Evolutionary conservation across 2,888 invertebrate species (phyloP).

Genomic region (Petrophora chlorosata): DNA sequence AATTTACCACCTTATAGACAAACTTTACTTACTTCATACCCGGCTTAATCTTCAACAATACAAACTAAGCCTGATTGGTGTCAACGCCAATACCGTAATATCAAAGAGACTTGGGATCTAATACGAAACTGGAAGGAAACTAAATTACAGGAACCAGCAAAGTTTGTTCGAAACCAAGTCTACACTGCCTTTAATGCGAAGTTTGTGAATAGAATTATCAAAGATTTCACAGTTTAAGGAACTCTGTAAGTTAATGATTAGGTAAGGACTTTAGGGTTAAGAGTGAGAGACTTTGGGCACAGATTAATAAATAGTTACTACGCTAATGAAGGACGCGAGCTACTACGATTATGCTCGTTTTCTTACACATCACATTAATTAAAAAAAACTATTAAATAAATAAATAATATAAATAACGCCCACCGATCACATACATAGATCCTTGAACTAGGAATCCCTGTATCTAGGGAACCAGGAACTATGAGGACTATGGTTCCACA

Average conservation of each 20-base stretch:
- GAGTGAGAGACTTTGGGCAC: too few relatives aligned
- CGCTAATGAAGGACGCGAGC: too few relatives aligned
- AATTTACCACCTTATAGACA: not conserved
- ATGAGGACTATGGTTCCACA: too few relatives aligned
- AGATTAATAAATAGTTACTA: too few relatives aligned
- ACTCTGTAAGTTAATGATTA: not conserved
- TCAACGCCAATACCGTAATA: slow-evolving; percentile 20
- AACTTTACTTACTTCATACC: not conserved
- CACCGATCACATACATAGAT: too few relatives aligned
- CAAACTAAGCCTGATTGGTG: slow-evolving; percentile 9
- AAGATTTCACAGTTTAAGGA: slow-evolving; percentile 8
- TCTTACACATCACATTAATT: too few relatives aligned
- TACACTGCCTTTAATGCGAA: slow-evolving; percentile 2
- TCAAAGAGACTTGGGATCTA: slow-evolving; percentile 10
- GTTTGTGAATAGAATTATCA: slow-evolving; percentile 15
- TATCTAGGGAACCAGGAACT: too few relatives aligned
- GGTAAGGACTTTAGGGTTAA: too few relatives aligned
- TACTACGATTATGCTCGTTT: too few relatives aligned
- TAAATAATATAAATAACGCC: too few relatives aligned
- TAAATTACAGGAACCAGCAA: slow-evolving; percentile 27
- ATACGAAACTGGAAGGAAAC: slow-evolving; percentile 14
- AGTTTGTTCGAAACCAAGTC: slow-evolving; percentile 43
- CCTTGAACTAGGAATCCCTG: too few relatives aligned
- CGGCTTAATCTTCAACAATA: slow-evolving; percentile 2
- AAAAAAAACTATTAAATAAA: too few relatives aligned